phyloP scores from a whole-genome alignment of 2,797 vertebrate genomes.

The Acanthornis magna region DNA sequence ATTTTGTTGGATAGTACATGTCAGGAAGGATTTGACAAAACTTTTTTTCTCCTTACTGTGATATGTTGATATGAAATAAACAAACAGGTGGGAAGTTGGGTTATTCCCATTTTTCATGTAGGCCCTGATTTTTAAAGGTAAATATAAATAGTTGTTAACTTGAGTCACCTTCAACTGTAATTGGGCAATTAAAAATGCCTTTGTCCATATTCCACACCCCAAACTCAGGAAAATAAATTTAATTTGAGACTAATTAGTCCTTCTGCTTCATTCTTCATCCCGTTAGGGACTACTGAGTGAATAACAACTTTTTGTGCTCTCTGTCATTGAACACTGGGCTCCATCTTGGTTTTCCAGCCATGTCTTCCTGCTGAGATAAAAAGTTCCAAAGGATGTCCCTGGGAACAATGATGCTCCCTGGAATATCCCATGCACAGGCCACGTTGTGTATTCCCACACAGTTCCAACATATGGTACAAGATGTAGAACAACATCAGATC shows the following conservation, averaged over 20 bases:
- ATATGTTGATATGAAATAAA: background rate
- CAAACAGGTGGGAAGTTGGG: background rate
- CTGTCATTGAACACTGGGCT: background rate
- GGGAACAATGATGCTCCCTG: background rate
- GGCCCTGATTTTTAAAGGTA: background rate
- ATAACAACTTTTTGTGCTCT: background rate
- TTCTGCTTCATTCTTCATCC: background rate
- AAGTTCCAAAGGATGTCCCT: background rate
- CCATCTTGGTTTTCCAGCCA: background rate
- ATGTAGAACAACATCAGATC: background rate
- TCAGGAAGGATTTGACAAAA: background rate
- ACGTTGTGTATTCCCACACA: background rate
- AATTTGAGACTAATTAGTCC: background rate
- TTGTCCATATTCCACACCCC: background rate
- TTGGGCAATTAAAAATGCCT: background rate
- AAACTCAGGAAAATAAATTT: background rate
- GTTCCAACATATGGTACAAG: background rate
- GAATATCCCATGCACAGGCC: rapidly evolving
- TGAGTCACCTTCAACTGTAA: background rate
- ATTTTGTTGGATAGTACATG: background rate
- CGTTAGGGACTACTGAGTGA: background rate
- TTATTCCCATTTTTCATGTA: background rate
- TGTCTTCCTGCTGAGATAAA: background rate
- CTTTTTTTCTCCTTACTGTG: background rate
- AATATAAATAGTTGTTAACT: background rate